Evolutionary conservation across 2,113 vertebrate species (phyloP), one percentile per base, ranked within the genome.

Genomic region (Onychostoma macrolepis): DNA sequence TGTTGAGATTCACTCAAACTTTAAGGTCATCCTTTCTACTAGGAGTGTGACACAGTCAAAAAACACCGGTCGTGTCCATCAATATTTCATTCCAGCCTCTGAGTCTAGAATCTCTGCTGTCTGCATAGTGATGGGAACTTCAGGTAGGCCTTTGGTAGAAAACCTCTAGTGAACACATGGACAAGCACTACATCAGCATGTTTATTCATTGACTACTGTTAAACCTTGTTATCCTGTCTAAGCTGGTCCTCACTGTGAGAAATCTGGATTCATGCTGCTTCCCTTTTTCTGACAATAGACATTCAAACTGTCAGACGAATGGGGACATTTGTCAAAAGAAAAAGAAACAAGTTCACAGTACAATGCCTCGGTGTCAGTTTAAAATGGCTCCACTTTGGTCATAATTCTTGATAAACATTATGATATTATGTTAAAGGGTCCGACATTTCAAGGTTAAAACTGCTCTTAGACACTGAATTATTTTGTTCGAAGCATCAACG

Each of bases 141-240:
- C 76, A 78, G 28, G n/a, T n/a, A 21, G n/a, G 4, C 4, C 28
- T 12, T 33, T 5, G 76, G 12, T 38, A 80, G 33, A 24, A 58
- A 80, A 63, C 11, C 78, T 15, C 78, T 38, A 17, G 17, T 15
- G 78, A 80, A 41, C 78, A 80, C 78, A 41, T 41, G 50, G 53
- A n/a, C 33, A 61, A 63, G 53, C 78, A 56, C 50, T 53, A 30
- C 38, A 21, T 80, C 56, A 61, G 78, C 53, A 80, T 80, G 78
- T 63, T 79, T 80, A 80, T 80, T 80, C 78, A 80, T 80, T 58
- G 24, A 38, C 30, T 63, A 41, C 17, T 58, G 56, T 61, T 63
- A 80, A 80, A 63, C 50, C 50, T 24, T 17, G 19, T 63, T 80
- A 63, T 63, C 33, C 56, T n/a, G 53, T 63, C 53, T 41, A 41